Evolutionary conservation across 2,113 vertebrate genomes (phyloP).

Genomic region (Cettia cetti): DNA sequence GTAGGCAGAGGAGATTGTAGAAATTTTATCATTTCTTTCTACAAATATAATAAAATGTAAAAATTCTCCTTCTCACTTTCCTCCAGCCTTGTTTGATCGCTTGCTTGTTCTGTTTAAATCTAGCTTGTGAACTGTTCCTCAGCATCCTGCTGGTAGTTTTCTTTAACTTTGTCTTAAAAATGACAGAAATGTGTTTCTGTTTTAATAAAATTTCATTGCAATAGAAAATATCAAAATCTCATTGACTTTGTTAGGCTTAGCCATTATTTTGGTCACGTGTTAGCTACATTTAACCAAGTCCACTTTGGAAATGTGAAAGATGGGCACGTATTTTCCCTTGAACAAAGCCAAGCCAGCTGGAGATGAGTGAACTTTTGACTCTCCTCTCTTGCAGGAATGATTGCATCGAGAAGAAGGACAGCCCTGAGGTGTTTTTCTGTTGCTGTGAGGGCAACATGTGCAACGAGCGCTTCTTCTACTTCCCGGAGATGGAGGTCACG

Average conservation of each 20-base stretch:
- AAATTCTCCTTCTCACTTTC: neutral
- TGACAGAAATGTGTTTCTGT: accelerated
- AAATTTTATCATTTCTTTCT: neutral
- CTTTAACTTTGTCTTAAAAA: neutral
- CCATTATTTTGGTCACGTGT: accelerated
- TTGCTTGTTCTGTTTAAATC: neutral
- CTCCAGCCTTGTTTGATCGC: neutral
- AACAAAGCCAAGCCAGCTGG: neutral
- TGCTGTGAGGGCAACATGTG: conserved; percentile 98
- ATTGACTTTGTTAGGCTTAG: neutral
- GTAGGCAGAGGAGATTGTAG: neutral
- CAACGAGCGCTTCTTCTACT: conserved; percentile 92
- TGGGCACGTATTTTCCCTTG: neutral
- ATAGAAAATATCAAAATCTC: accelerated
- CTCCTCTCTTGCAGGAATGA: conserved; percentile 76
- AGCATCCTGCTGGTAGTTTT: neutral
- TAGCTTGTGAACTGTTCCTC: neutral
- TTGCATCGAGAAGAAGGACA: conserved; percentile 94
- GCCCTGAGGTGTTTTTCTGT: conserved; percentile 96
- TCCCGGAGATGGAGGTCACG: conserved; percentile 80
- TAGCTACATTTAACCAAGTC: neutral
- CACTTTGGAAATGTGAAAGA: neutral
- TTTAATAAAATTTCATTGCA: neutral
- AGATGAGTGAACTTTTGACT: accelerated
- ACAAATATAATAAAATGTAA: neutral